phyloP scores from a whole-genome alignment of 2,113 vertebrate genomes.

The Haemorhous mexicanus region DNA sequence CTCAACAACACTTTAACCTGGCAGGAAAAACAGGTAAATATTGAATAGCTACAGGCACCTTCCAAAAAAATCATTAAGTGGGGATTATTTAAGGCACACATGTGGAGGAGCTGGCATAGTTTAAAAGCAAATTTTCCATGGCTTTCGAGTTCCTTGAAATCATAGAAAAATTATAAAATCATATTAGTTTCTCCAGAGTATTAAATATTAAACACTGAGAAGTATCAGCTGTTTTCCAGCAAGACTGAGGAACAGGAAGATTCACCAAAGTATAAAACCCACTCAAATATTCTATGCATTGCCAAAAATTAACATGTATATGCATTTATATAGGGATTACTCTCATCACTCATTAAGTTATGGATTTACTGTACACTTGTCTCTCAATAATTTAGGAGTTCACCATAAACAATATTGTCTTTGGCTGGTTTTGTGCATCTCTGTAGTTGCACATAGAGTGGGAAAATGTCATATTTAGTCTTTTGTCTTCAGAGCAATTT shows the following conservation, averaged over 20 bases:
- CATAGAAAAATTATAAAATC: not conserved
- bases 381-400: not conserved
- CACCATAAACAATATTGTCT: not conserved
- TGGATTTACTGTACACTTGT: not conserved
- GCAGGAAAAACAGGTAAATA: not conserved
- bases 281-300: not conserved
- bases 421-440: not conserved
- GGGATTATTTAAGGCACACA: not conserved
- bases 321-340: not conserved
- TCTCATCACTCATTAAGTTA: not conserved
- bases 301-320: not conserved
- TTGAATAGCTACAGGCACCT: not conserved
- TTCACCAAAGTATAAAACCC: not conserved
- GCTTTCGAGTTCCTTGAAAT: not conserved
- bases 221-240: not conserved
- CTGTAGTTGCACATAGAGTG: not conserved
- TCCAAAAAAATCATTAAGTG: not conserved
- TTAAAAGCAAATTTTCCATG: not conserved
- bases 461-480: not conserved
- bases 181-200: not conserved
- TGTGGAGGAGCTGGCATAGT: not conserved
- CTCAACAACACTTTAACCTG: not conserved
- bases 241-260: not conserved
- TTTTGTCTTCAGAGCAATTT: not conserved
- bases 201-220: not conserved